Conservation (phyloP, 1,140 invertebrate genomes). For the Solenopsis invicta region DNA sequence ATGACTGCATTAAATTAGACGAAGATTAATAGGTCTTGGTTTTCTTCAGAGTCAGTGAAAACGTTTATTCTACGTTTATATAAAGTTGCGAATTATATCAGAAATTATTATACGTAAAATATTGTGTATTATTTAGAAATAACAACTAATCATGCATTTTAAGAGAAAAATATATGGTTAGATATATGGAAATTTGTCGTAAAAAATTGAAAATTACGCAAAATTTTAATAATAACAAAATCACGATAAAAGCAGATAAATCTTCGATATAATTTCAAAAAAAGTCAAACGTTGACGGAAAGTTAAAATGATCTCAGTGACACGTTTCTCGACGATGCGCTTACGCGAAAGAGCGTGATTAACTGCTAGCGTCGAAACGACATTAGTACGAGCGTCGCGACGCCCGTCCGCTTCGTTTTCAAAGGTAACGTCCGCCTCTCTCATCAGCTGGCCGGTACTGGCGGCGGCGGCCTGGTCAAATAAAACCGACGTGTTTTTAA, state of each 20-base stretch:
- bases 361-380: conserved; percentile 40
- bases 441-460: conserved; percentile 63
- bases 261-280: not conserved
- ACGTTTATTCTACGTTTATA: not conserved
- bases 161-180: not conserved
- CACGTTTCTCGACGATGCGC: not conserved
- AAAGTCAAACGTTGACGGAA: not conserved
- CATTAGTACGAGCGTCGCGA: conserved; percentile 65
- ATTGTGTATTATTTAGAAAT: not conserved
- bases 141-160: not conserved
- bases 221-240: not conserved
- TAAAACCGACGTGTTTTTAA: conserved; percentile 81
- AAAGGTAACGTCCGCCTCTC: conserved; percentile 53
- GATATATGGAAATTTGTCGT: not conserved
- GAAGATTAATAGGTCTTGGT: not conserved
- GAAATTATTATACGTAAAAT: not conserved
- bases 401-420: conserved; percentile 59
- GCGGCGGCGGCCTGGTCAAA: conserved; percentile 65
- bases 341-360: conserved; percentile 33
- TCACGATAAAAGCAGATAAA: not conserved
- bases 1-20: not conserved
- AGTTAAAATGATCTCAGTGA: conserved; percentile 1
- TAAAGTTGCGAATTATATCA: not conserved
- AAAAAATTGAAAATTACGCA: not conserved
- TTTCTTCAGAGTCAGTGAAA: conserved; percentile 2